Evolutionary conservation across 1,140 invertebrate genomes (phyloP).

Genomic region (Pentalonia nigronervosa): DNA sequence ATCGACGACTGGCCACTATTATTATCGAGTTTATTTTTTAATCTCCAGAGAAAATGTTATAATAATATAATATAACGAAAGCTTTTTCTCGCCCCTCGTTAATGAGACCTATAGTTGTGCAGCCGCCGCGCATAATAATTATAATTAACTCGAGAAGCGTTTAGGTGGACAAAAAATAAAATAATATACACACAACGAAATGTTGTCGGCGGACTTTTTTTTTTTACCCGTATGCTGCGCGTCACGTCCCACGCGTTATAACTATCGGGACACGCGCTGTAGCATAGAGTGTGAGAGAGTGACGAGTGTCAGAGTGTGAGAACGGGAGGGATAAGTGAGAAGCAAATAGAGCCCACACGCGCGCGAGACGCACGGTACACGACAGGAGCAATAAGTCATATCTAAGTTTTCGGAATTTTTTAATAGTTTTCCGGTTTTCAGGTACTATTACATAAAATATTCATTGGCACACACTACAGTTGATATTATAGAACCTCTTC

Average conservation of each 20-base stretch:
- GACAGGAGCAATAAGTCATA: not conserved
- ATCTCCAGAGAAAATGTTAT: not conserved
- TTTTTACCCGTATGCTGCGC: not conserved
- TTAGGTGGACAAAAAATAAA: constrained; percentile 8
- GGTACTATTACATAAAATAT: no score
- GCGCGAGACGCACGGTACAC: not conserved
- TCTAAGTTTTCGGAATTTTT: not conserved
- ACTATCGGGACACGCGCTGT: not conserved
- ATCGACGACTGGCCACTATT: not conserved
- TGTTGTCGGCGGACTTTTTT: not conserved
- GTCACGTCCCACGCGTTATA: not conserved
- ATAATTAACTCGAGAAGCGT: constrained; percentile 37
- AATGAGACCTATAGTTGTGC: not conserved
- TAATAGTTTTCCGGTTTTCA: no score
- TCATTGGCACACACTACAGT: no score
- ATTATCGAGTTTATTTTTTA: not conserved
- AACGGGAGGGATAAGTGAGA: not conserved
- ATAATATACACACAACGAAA: not conserved
- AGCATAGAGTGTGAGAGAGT: not conserved
- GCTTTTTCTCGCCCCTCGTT: constrained; percentile 6
- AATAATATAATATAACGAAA: not conserved
- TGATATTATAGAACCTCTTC: not conserved
- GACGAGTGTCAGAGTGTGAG: not conserved
- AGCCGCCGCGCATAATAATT: not conserved
- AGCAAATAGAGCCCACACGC: not conserved